phyloP scores from a whole-genome alignment of 2,113 vertebrate genomes.

The Triplophysa dalaica region DNA sequence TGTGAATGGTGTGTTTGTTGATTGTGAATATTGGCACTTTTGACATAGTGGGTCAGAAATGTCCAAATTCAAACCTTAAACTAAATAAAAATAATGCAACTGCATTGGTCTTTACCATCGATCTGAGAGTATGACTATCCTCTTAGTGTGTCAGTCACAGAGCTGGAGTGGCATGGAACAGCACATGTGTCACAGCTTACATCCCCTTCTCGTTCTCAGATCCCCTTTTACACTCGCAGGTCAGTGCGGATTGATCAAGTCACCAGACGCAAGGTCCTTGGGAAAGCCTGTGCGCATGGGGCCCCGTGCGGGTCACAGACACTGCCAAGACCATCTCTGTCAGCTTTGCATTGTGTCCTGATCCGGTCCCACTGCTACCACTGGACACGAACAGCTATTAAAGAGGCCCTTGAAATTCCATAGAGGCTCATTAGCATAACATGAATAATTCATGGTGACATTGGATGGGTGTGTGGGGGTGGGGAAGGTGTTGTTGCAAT shows the following conservation, averaged over 20 bases:
- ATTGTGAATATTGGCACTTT: too few relatives aligned
- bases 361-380: slow-evolving; percentile 40
- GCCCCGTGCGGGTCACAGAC: slow-evolving; percentile 56
- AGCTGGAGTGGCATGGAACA: slow-evolving; percentile 45
- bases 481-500: slow-evolving; percentile 44
- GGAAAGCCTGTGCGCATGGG: slow-evolving; percentile 51
- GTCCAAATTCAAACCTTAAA: neutral
- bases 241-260: slow-evolving; percentile 13
- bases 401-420: slow-evolving; percentile 57
- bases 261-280: slow-evolving; percentile 50
- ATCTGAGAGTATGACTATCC: slow-evolving; percentile 59
- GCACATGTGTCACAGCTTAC: slow-evolving; percentile 58
- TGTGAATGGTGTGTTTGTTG: too few relatives aligned
- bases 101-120: slow-evolving; percentile 45
- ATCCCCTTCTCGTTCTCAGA: slow-evolving; percentile 73
- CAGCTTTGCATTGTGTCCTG: slow-evolving; percentile 47
- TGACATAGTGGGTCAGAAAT: too few relatives aligned
- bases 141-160: slow-evolving; percentile 50
- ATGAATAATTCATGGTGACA: slow-evolving; percentile 57
- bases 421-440: slow-evolving; percentile 54
- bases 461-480: slow-evolving; percentile 17
- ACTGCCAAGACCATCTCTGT: slow-evolving; percentile 59
- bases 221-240: slow-evolving; percentile 67
- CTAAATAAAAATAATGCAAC: neutral
- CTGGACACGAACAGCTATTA: slow-evolving; percentile 51